These are phyloP conservation scores for Stegostoma tigrinum DNA, from an alignment of 2,113 vertebrate species.

Conservation along the genomic window DNA sequence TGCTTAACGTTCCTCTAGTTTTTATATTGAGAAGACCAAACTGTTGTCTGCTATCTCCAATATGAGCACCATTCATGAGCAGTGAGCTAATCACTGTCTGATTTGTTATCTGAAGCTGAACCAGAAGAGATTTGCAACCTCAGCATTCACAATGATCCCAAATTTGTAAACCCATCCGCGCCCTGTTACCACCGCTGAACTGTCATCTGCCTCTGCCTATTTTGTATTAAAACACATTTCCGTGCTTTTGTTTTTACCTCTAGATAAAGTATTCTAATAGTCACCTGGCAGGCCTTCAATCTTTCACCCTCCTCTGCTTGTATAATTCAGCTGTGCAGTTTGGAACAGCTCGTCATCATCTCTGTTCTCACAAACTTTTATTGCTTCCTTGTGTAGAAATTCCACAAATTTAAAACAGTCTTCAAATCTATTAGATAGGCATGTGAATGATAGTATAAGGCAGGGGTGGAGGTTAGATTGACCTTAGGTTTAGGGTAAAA, in stretches of 20 bases:
- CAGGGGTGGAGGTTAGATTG: too few species aligned
- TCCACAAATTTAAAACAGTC: background rate
- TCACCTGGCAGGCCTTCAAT: background rate
- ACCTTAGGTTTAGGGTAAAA: too few species aligned
- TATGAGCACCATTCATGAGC: background rate
- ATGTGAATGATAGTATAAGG: too few species aligned
- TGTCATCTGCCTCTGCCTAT: background rate
- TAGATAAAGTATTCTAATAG: background rate
- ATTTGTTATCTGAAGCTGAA: background rate
- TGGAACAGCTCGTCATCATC: background rate
- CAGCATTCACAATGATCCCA: background rate
- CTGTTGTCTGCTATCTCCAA: background rate
- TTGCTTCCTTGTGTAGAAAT: background rate
- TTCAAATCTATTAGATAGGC: background rate
- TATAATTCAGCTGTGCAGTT: background rate
- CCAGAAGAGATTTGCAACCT: background rate
- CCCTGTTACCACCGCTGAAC: too few species aligned
- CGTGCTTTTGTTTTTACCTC: background rate
- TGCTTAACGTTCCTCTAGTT: background rate
- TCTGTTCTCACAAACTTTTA: background rate
- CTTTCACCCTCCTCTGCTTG: background rate
- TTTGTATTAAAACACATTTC: background rate
- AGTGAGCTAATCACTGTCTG: background rate
- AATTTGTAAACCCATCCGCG: background rate
- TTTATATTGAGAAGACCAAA: background rate